A percentile compares a stretch with the other conserved stretches of the same genome.
Evolutionary conservation across 1,140 invertebrate genomes (phyloP).

Genomic region (Solenopsis fugax): DNA sequence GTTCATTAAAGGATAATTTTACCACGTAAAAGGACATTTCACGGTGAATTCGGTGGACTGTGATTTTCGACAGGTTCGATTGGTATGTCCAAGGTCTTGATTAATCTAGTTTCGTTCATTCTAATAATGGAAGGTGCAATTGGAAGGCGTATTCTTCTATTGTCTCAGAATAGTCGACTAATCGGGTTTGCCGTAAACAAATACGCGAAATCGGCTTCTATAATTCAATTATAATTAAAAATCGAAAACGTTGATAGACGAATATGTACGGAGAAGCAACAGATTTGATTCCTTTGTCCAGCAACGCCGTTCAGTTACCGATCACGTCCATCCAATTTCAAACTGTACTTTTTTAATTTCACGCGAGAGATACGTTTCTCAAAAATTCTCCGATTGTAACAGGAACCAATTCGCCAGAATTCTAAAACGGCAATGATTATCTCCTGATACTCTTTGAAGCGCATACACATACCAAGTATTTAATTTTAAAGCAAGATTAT

Average conservation of each 20-base stretch:
- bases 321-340: conserved; percentile 56
- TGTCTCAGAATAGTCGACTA: conserved; percentile 65
- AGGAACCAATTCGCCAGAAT: conserved; percentile 32
- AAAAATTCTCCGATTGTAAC: conserved; percentile 54
- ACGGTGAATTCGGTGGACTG: background rate
- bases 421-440: conserved; percentile 42
- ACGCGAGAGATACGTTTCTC: conserved; percentile 48
- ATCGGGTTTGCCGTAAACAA: conserved; percentile 61
- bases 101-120: conserved; percentile 71
- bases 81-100: conserved; percentile 26
- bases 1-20: conserved; percentile 33
- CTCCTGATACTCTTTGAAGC: background rate
- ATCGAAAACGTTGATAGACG: conserved; percentile 52
- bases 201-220: conserved; percentile 64
- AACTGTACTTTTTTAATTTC: conserved; percentile 58
- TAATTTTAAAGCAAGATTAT: background rate
- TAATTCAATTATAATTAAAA: conserved; percentile 78
- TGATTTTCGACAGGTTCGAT: conserved; percentile 19
- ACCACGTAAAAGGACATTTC: background rate
- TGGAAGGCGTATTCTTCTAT: conserved; percentile 66
- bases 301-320: conserved; percentile 39
- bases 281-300: conserved; percentile 56
- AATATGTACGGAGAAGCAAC: conserved; percentile 62
- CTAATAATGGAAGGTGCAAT: conserved; percentile 69
- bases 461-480: background rate